Evolutionary conservation across 2,113 vertebrate species (phyloP).

Genomic region (Puntigrus tetrazona): DNA sequence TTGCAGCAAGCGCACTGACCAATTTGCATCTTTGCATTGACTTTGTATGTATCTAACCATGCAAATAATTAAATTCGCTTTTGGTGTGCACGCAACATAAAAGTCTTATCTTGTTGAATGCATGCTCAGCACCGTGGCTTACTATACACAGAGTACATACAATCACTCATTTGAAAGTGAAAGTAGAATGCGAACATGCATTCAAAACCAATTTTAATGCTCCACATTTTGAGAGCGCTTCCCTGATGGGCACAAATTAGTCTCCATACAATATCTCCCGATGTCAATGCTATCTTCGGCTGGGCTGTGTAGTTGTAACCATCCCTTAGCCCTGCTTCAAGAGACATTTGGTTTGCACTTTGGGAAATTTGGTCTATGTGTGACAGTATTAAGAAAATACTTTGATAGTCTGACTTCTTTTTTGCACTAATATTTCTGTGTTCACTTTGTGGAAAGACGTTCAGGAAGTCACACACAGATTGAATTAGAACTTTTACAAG

Average conservation of each 20-base stretch:
- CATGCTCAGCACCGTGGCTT: not conserved
- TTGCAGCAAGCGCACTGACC: too few relatives aligned
- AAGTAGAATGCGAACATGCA: not conserved
- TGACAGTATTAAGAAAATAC: too few relatives aligned
- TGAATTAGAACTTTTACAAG: not conserved
- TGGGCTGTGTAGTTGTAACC: not conserved
- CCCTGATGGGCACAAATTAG: not conserved
- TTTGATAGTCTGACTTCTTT: too few relatives aligned
- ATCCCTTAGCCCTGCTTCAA: not conserved
- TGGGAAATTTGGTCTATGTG: too few relatives aligned
- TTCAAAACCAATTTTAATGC: not conserved
- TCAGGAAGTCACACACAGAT: too few relatives aligned
- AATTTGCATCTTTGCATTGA: too few relatives aligned
- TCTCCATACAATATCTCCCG: too few relatives aligned
- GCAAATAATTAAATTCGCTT: too few relatives aligned
- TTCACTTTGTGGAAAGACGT: not conserved
- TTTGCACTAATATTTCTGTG: not conserved
- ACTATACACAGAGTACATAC: not conserved
- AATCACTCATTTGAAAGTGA: not conserved
- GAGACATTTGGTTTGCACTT: too few relatives aligned
- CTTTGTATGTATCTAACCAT: too few relatives aligned
- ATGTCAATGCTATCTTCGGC: not conserved
- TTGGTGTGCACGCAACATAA: too few relatives aligned
- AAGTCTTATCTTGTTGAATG: not conserved
- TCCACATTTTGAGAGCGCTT: not conserved